Conservation (phyloP, 2,797 vertebrate genomes). For the Spinibarbus caldwelli region DNA sequence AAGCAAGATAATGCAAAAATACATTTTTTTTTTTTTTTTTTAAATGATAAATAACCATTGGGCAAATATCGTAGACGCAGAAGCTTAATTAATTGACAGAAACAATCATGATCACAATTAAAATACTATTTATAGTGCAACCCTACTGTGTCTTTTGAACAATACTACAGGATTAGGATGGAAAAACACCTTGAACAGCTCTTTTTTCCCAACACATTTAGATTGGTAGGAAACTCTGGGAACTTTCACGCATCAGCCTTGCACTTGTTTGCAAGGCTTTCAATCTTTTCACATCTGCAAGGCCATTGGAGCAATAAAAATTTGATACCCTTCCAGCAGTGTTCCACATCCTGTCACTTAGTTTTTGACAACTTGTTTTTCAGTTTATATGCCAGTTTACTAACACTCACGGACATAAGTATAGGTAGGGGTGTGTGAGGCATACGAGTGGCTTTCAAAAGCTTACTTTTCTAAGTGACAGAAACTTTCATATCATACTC, state of each 20-base stretch:
- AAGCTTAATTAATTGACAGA: not conserved
- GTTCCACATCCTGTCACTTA: conserved; percentile 51
- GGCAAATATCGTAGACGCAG: not conserved
- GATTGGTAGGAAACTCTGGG: not conserved
- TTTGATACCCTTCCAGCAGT: conserved; percentile 63
- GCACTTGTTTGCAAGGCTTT: conserved; percentile 62
- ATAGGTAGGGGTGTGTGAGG: not conserved
- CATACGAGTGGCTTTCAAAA: not conserved
- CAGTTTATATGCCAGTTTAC: conserved; percentile 43
- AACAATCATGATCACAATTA: not conserved
- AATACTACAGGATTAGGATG: not conserved
- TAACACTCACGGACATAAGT: not conserved
- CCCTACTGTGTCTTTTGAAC: not conserved
- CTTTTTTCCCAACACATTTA: too few species aligned
- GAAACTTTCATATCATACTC: not conserved
- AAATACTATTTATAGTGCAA: not conserved
- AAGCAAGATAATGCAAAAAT: not conserved
- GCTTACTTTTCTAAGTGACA: not conserved
- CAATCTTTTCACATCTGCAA: conserved; percentile 56
- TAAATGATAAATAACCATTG: not conserved
- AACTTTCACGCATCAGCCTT: not conserved
- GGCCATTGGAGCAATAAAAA: conserved; percentile 59
- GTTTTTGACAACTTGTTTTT: conserved; percentile 42
- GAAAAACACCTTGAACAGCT: not conserved
- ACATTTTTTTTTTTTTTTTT: too few species aligned